Evolutionary conservation across 2,888 invertebrate genomes (phyloP).

Genomic region (Drosophila mettleri): DNA sequence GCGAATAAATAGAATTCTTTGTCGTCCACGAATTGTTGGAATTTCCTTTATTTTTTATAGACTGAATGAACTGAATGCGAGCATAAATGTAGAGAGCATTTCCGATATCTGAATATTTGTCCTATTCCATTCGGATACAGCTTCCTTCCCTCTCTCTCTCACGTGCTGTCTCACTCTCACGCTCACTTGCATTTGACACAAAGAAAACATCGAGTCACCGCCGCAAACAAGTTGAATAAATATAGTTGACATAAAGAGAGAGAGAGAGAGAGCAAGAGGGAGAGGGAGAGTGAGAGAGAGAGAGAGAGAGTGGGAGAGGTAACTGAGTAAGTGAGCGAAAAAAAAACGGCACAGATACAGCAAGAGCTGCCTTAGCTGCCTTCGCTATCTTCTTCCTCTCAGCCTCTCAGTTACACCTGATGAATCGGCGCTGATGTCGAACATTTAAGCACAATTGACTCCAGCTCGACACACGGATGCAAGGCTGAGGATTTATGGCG

Average conservation of each 20-base stretch:
- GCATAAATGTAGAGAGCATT: too few species aligned
- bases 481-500: slow-evolving; percentile 63
- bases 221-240: background rate
- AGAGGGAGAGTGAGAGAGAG: background rate
- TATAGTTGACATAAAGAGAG: background rate
- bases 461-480: slow-evolving; percentile 40
- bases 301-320: background rate
- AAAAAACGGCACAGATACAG: too few species aligned
- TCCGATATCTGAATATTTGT: too few species aligned
- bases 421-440: slow-evolving; percentile 33
- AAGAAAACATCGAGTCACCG: background rate
- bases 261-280: background rate
- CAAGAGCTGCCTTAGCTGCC: background rate
- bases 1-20: slow-evolving; percentile 1
- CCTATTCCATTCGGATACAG: too few species aligned
- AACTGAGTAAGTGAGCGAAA: too few species aligned
- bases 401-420: slow-evolving; percentile 11
- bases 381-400: too few species aligned
- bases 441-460: slow-evolving; percentile 67
- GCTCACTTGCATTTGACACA: too few species aligned
- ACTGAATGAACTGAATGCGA: too few species aligned
- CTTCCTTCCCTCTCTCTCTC: too few species aligned
- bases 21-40: background rate
- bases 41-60: too few species aligned
- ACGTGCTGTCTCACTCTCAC: too few species aligned